phyloP scores from a whole-genome alignment of 2,797 vertebrate species.

The Sebastes iracundus region DNA sequence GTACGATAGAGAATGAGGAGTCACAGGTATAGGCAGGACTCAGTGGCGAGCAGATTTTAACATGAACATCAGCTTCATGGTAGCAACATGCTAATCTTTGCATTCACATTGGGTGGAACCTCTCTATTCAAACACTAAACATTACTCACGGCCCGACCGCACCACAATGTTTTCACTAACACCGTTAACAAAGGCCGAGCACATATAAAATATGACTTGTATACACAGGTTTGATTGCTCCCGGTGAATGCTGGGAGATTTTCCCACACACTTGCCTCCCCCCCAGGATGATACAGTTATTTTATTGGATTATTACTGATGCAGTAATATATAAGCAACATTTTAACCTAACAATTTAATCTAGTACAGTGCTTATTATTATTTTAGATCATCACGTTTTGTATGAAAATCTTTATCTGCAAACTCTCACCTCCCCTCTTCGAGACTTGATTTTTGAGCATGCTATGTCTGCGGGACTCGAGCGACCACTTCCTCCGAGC shows the following conservation, averaged over 20 bases:
- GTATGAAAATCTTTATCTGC: not conserved
- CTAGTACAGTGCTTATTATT: not conserved
- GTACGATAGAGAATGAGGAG: not conserved
- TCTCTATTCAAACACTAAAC: not conserved
- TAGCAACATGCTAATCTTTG: not conserved
- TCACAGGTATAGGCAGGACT: not conserved
- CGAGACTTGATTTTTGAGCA: constrained; percentile 21
- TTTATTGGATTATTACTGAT: not conserved
- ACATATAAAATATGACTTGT: not conserved
- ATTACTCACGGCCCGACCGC: not conserved
- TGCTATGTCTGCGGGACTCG: constrained; percentile 51
- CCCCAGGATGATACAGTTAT: not conserved
- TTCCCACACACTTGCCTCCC: not conserved
- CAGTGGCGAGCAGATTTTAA: not conserved
- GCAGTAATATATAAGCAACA: not conserved
- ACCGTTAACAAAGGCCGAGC: not conserved
- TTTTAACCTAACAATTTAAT: not conserved
- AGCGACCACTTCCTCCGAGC: constrained; percentile 83
- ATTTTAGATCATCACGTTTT: not conserved
- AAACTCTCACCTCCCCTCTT: constrained; percentile 37
- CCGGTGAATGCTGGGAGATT: too few species aligned
- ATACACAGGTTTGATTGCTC: not conserved
- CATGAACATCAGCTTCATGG: not conserved
- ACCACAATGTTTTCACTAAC: not conserved
- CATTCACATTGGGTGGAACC: not conserved